These are phyloP conservation scores for Gymnothorax reevesii DNA, from an alignment of 2,797 vertebrate species.

Conservation along the genomic window DNA sequence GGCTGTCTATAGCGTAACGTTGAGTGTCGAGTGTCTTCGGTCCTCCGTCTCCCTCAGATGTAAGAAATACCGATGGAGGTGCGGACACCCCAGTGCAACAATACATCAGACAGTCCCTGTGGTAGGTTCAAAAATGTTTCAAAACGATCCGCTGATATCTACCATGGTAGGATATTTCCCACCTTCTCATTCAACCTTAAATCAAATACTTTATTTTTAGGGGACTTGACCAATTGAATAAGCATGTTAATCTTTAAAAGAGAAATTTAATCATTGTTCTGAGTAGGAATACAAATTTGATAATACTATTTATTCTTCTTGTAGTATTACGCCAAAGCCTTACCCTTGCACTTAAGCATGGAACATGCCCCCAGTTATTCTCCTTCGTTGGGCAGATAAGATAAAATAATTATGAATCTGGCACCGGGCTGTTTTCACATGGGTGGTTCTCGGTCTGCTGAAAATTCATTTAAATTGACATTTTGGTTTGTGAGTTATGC, in stretches of 20 bases:
- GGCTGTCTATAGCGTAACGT: neutral
- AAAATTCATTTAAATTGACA: neutral
- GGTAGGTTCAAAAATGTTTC: conserved; percentile 45
- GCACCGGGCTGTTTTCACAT: neutral
- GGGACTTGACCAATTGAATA: neutral
- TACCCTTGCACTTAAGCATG: neutral
- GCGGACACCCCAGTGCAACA: conserved; percentile 51
- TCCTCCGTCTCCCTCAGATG: conserved; percentile 12
- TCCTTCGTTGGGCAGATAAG: neutral
- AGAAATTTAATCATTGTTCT: neutral
- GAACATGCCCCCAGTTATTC: neutral
- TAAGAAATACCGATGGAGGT: conserved; percentile 58
- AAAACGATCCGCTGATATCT: neutral
- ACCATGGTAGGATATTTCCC: neutral
- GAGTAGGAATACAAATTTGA: neutral
- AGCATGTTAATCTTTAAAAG: no score
- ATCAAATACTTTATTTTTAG: neutral
- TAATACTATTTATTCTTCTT: neutral
- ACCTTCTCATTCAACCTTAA: neutral
- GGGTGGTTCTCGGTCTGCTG: neutral
- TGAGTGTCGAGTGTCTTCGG: neutral
- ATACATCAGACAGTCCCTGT: conserved; percentile 48
- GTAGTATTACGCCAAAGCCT: neutral
- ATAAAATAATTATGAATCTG: neutral
- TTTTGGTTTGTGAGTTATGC: no score